Evolutionary conservation across 2,888 invertebrate genomes (phyloP).

Genomic region (Minunthozetes semirufus): DNA sequence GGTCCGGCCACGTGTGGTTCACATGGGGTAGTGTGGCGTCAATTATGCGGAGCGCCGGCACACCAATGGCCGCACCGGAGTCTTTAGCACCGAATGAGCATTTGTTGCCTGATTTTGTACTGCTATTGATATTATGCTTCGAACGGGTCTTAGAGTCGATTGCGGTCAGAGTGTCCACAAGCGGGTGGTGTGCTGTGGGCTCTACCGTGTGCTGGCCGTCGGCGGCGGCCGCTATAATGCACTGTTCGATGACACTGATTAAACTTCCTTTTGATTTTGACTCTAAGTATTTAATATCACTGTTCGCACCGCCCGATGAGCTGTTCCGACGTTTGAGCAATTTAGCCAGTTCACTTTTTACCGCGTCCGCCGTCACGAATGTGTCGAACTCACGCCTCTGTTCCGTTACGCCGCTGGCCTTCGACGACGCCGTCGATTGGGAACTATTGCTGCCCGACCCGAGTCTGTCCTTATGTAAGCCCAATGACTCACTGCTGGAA

Average conservation of each 20-base stretch:
- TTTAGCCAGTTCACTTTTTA: conserved; percentile 8
- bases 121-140: conserved; percentile 16
- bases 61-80: conserved; percentile 27
- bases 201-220: not conserved
- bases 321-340: conserved; percentile 27
- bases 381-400: not conserved
- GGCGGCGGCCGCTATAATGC: not conserved
- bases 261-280: conserved; percentile 29
- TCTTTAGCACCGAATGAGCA: conserved; percentile 35
- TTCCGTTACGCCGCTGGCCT: not conserved
- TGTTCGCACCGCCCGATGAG: conserved; percentile 23
- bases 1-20: conserved; percentile 32
- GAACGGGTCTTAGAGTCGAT: not conserved
- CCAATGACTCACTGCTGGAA: not conserved
- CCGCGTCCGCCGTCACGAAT: not conserved
- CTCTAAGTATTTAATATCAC: conserved; percentile 26
- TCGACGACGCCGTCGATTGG: not conserved
- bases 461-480: conserved; percentile 1
- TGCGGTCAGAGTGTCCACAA: not conserved
- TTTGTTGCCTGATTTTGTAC: conserved; percentile 26
- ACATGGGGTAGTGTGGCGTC: conserved; percentile 32
- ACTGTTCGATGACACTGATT: conserved; percentile 24
- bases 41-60: conserved; percentile 18
- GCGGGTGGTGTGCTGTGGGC: not conserved
- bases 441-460: not conserved